Percentiles rank a stretch among this genome's conserved stretches.
Conservation (phyloP, 2,888 invertebrate genomes). For the Elegia similella region DNA sequence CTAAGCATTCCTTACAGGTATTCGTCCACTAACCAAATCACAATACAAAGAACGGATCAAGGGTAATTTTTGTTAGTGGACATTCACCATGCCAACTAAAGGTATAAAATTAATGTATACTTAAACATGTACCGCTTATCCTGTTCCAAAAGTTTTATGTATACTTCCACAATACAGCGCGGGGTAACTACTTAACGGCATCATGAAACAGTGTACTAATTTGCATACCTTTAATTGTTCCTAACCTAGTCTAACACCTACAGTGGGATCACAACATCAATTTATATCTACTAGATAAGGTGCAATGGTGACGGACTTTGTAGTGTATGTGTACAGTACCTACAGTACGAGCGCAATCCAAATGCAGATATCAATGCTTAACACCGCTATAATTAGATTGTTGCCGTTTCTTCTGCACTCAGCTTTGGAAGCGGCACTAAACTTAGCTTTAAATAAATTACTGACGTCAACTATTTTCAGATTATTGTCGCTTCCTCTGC, state of each 20-base stretch:
- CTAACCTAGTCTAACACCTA: conserved; percentile 41
- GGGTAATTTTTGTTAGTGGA: neutral
- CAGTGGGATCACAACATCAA: conserved; percentile 48
- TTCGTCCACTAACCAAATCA: neutral
- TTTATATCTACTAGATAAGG: conserved; percentile 27
- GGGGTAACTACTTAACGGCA: no score
- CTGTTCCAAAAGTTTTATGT: no score
- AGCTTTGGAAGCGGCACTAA: no score
- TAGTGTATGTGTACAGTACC: neutral
- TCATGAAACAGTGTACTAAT: neutral
- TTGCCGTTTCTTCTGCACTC: no score
- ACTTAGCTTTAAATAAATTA: no score
- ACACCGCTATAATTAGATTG: no score
- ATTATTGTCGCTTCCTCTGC: no score
- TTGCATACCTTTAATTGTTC: conserved; percentile 37
- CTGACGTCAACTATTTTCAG: no score
- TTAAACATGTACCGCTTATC: neutral
- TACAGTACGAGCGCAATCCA: no score
- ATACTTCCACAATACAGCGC: no score
- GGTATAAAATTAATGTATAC: conserved; percentile 29
- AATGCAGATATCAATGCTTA: no score
- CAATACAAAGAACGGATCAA: neutral
- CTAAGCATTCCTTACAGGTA: conserved; percentile 38
- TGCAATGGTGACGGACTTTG: conserved; percentile 17
- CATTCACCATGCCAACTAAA: conserved; percentile 27